Base-by-base conservation (phyloP, 2,888 invertebrate species). In the Brachynemurus nebulosus region DNA sequence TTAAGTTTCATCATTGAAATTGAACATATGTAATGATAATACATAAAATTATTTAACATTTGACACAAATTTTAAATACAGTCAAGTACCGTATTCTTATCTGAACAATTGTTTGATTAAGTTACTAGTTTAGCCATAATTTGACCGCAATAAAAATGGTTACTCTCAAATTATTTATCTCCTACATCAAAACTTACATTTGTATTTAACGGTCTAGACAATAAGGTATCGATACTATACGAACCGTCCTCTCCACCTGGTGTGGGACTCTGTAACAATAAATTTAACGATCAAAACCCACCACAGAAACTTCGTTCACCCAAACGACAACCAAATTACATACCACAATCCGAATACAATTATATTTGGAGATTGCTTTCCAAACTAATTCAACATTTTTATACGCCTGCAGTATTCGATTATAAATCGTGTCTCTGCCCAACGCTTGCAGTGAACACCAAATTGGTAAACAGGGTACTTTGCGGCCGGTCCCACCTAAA, bases 391-490 rank as follows among this genome's bases (percentile, higher is more conserved):
- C 78, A 57, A 77, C 74, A 50, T 81, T 71, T 53, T 82, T 71
- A 63, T 88, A 86, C 50, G 89, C 84, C 51, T 77, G 75, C 49
- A 74, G 69, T 47, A 93, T 74, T 18, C 83, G 71, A 27, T 71
- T 66, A 39, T 80, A 71, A 11, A 92, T 76, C 1, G 78, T 74
- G 45, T 84, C 79, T 25, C 81, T 71, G 2, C 85, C 85, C 4
- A 79, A 69, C 8, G 77, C 76, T 51, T 84, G 80, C 40, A 90
- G 65, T 42, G 81, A 77, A 18, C 84, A 76, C 93, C 93, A 93
- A 44, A 92, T 65, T 2, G 92, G 82, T 45, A 93, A 66, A 27
- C 86, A 82, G 25, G 81, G 76, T 35, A 89, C 67, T 35, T 85
- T 73, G 48, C 76, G 68, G 2, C 67, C 67, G 46, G 67, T 64